Base-by-base conservation (phyloP, 2,113 vertebrate species). In the Uropsilus gracilis region DNA sequence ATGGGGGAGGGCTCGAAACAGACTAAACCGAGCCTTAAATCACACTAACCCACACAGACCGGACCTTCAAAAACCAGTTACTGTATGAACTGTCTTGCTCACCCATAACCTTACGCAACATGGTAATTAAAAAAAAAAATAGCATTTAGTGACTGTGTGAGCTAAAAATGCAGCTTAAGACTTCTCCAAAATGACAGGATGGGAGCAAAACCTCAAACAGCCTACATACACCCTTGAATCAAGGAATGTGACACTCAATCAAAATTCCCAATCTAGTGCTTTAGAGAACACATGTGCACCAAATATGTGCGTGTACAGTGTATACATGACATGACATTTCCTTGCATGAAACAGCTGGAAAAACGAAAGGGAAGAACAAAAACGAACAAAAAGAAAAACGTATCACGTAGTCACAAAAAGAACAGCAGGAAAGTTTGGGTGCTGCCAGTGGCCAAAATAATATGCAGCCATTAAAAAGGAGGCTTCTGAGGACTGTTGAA, bases 381-480 rank as follows among this genome's bases (percentile, higher is more conserved):
- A 17, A 17, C 17, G 50, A 17, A 53, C 10, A 53, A 17, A 17
- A 53, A 53, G 50, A 53, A n/a, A n/a, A n/a, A n/a, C n/a, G n/a
- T n/a, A 7, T 6, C 16, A 1, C 3, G 24, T 0, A 37, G 3
- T 28, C 24, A 8, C 16, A 30, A 68, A 7, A 13, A 44, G 13
- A 18, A 63, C 42, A 34, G 3, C 0, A 16, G 53, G 6, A 39
- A 10, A 28, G 42, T 8, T 1, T 39, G 0, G 14, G n/a, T 0
- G 8, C 30, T 5, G 16, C 12, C 64, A 5, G 3, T 8, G 42
- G 26, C 42, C 8, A 32, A 8, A 24, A 30, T 6, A 72, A 16
- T 6, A n/a, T 0, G 11, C 0, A 2, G 50, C 12, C 46, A 17
- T 24, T 11, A 57, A 63, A 37, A 68, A 14, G 0, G 32, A 42